Evolutionary conservation across 2,113 vertebrate species (phyloP), one percentile per base, ranked within the genome.

Genomic region (Acanthochromis polyacanthus): DNA sequence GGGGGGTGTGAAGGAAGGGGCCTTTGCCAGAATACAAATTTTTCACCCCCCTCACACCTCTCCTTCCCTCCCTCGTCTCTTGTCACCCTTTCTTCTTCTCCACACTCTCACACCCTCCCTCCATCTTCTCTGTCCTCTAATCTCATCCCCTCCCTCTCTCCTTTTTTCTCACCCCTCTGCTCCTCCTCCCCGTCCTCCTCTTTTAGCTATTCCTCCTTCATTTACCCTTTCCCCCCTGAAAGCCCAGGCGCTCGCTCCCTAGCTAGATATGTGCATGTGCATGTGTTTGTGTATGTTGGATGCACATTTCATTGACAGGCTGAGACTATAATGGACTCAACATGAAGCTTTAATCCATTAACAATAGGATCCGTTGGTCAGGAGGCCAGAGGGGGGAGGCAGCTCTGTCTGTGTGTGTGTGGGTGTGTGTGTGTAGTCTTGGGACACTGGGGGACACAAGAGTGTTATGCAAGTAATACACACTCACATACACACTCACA

Each of bases 261-360:
- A 5, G 16, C 75, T 84, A n/a, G 80, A 63, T 80, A 50, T 74
- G 87, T 90, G 87, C 83, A 80, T 68, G 84, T 46, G 84, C 78
- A 82, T 91, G 83, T 90, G 88, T 89, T 87, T 90, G 85, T 93
- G 90, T 93, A 83, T 90, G 89, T 89, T 91, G 84, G 88, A 90
- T 91, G 93, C 90, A 92, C 92, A 94, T 94, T 93, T 94, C 92
- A 94, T 92, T 94, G 93, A 94, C 92, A 92, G 88, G 61, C 84
- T 83, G 89, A 83, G 90, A 90, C 85, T 85, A 91, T 92, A 93
- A 94, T 94, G 90, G 91, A 94, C 91, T 93, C 92, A 84, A 93
- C 92, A 93, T 92, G 91, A 92, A 90, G 92, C 90, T 90, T 89
- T 93, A 93, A 93, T 93, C 93, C 90, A 92, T 89, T 90, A 88